Evolutionary conservation across 2,113 vertebrate genomes (phyloP).

Genomic region (Calyptommatus sinebrachiatus): DNA sequence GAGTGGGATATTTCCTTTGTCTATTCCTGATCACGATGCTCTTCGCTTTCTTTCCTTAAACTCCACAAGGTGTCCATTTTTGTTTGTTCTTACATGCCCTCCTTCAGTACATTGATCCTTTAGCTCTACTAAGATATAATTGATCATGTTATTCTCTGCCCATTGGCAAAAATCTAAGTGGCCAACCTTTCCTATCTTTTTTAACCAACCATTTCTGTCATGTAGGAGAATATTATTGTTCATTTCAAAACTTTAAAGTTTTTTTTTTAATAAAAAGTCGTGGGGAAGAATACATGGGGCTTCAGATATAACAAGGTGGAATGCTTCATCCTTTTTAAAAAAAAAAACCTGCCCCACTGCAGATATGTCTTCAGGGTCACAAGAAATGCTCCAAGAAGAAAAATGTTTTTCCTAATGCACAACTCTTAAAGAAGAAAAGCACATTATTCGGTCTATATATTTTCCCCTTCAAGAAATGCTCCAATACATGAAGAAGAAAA

Average conservation of each 20-base stretch:
- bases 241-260: constrained; percentile 28
- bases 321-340: neutral
- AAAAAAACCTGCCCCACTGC: neutral
- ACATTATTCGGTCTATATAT: neutral
- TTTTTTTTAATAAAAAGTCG: neutral
- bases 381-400: neutral
- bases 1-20: constrained; percentile 57
- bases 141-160: constrained; percentile 29
- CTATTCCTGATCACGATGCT: constrained; percentile 52
- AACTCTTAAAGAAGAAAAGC: constrained; percentile 12
- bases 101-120: constrained; percentile 12
- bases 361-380: constrained; percentile 24
- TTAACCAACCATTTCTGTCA: constrained; percentile 30
- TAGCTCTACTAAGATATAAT: constrained; percentile 38
- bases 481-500: neutral
- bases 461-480: constrained; percentile 2
- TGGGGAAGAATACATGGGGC: neutral
- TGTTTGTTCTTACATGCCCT: constrained; percentile 47
- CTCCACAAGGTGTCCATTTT: constrained; percentile 45
- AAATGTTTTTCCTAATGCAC: neutral
- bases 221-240: neutral
- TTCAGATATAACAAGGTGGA: constrained; percentile 9
- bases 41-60: constrained; percentile 31
- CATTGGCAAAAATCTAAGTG: constrained; percentile 32
- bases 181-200: constrained; percentile 36